phyloP scores from a whole-genome alignment of 2,888 invertebrate species.

The Cylindroiulus punctatus region DNA sequence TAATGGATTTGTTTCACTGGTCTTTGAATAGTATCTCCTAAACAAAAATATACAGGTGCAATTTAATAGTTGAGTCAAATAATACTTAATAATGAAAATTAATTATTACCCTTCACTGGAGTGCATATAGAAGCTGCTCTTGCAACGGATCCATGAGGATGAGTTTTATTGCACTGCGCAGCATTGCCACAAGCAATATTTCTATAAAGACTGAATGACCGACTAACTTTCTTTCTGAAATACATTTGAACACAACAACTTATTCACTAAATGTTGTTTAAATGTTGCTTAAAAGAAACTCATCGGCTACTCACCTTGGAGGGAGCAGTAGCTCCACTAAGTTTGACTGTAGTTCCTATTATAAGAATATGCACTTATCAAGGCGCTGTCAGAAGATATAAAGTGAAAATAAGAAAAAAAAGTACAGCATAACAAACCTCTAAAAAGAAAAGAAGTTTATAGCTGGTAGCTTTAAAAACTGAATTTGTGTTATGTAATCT shows the following conservation, averaged over 20 bases:
- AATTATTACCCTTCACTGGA: neutral
- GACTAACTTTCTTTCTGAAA: neutral
- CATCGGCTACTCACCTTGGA: neutral
- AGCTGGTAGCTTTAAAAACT: neutral
- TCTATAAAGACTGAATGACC: slow-evolving; percentile 3
- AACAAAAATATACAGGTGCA: neutral
- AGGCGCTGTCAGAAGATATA: neutral
- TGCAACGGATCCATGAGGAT: neutral
- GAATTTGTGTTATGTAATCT: neutral
- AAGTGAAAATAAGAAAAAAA: neutral
- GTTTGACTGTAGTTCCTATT: neutral
- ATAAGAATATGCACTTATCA: neutral
- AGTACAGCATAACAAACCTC: neutral
- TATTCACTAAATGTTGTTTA: neutral
- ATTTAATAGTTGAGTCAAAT: neutral
- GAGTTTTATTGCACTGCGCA: neutral
- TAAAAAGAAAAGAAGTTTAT: neutral
- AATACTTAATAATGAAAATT: neutral
- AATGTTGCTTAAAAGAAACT: neutral
- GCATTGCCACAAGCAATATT: neutral
- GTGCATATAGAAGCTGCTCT: neutral
- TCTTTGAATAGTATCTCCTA: neutral
- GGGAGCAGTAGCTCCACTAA: neutral
- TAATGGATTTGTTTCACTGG: neutral
- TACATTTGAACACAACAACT: neutral